These are phyloP conservation scores for Ficedula albicollis DNA, from an alignment of 2,797 vertebrate genomes.

Conservation along the genomic window DNA sequence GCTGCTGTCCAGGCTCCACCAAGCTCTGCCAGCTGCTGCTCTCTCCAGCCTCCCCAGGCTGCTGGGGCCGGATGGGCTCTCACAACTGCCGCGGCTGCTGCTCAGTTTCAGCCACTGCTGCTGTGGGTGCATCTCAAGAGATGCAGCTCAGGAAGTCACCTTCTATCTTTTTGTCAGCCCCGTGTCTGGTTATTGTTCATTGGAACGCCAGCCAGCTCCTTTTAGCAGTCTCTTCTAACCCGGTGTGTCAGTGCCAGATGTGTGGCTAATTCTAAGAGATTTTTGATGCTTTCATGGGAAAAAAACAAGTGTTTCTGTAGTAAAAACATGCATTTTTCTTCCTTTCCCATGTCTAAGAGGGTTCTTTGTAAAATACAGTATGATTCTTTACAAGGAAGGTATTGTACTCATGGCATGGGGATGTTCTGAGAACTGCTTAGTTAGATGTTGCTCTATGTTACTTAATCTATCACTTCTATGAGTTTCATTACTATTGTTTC, in stretches of 20 bases:
- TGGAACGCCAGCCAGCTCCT: not conserved
- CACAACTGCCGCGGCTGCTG: not conserved
- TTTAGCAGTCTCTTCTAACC: not conserved
- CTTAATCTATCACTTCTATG: not conserved
- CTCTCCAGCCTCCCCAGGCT: not conserved
- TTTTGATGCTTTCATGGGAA: not conserved
- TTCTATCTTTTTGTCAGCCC: not conserved
- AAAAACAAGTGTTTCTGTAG: not conserved
- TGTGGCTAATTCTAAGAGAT: not conserved
- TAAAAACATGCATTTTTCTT: not conserved
- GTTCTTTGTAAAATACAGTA: not conserved
- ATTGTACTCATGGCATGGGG: not conserved
- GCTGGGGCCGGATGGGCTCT: not conserved
- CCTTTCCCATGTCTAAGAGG: not conserved
- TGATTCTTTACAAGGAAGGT: not conserved
- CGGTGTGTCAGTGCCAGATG: not conserved
- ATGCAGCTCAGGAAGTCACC: not conserved
- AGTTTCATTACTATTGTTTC: not conserved
- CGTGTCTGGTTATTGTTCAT: not conserved
- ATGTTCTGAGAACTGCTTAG: not conserved
- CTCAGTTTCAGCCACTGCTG: not conserved
- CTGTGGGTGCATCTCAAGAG: not conserved
- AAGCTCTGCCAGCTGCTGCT: not conserved
- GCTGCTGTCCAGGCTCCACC: not conserved
- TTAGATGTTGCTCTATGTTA: not conserved